Conservation (phyloP, 2,888 invertebrate genomes). For the Euproctis similis region DNA sequence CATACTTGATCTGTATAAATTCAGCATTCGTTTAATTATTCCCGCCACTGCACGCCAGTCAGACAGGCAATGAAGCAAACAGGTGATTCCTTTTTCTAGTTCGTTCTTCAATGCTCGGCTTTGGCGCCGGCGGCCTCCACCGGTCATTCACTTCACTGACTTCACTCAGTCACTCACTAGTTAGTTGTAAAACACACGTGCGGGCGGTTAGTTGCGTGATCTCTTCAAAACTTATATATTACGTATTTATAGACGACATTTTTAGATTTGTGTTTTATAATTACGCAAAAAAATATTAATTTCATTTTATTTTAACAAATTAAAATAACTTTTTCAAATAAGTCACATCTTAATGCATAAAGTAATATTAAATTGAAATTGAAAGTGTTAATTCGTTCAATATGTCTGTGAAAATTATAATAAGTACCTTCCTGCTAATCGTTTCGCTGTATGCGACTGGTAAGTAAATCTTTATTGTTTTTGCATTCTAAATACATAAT, state of each 20-base stretch:
- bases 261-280: neutral
- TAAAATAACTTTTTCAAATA: constrained; percentile 6
- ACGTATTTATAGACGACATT: constrained; percentile 26
- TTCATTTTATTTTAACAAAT: constrained; percentile 1
- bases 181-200: constrained; percentile 14
- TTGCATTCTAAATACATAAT: neutral
- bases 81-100: no score
- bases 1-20: no score
- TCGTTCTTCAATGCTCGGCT: no score
- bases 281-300: neutral
- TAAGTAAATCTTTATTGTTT: constrained; percentile 29
- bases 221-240: constrained; percentile 22
- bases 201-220: constrained; percentile 20
- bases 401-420: constrained; percentile 38
- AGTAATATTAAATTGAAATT: constrained; percentile 11
- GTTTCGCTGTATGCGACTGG: constrained; percentile 35
- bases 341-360: neutral
- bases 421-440: constrained; percentile 38
- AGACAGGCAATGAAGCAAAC: no score
- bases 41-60: no score
- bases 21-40: no score
- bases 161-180: no score
- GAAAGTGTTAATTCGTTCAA: constrained; percentile 16
- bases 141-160: no score
- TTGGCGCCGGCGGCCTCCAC: no score